Percentiles rank a stretch among this genome's conserved stretches.
These are phyloP conservation scores for Myzus persicae DNA, from an alignment of 1,140 invertebrate species.

Conservation along the genomic window DNA sequence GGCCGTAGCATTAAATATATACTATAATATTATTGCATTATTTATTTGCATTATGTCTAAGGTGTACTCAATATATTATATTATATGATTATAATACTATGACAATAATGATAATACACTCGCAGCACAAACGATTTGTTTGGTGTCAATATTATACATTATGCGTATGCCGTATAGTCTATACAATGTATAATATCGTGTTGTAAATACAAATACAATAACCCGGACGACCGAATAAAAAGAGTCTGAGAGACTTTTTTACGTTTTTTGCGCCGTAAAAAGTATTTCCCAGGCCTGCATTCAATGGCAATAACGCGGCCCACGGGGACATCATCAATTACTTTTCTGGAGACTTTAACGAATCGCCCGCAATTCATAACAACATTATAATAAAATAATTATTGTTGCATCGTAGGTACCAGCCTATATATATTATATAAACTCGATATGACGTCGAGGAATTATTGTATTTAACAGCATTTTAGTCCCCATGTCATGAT, in stretches of 20 bases:
- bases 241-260: neutral
- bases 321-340: neutral
- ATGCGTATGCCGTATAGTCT: no score
- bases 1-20: neutral
- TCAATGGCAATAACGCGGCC: neutral
- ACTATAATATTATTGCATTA: neutral
- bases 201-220: neutral
- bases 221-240: neutral
- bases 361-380: slow-evolving; percentile 35
- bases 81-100: neutral
- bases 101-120: neutral
- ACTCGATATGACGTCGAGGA: neutral
- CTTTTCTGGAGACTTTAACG: slow-evolving; percentile 48
- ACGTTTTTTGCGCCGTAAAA: neutral
- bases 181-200: neutral
- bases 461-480: neutral
- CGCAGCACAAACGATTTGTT: neutral
- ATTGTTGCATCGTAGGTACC: neutral
- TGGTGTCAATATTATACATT: neutral
- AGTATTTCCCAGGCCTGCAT: neutral
- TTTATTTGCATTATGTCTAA: neutral
- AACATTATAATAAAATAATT: neutral
- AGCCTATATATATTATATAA: no score
- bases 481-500: neutral
- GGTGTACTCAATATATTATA: neutral